Evolutionary conservation across 37 sponge, comb jelly and placozoan species (phyloP).

Genomic region (Hexactinellida sp.): DNA sequence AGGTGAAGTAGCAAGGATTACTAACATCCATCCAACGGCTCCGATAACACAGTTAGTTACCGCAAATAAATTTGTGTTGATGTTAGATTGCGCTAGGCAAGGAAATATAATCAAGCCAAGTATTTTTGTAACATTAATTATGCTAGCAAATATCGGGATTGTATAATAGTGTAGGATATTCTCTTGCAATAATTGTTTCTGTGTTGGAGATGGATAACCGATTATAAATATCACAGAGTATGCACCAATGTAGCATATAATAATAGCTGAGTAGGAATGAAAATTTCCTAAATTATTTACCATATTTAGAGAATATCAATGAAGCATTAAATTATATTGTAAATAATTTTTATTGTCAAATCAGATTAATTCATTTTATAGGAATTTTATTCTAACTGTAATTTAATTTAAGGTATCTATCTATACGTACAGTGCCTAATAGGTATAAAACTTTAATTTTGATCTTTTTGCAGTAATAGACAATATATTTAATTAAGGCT

Average conservation of each 20-base stretch:
- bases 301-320: no score
- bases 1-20: neutral
- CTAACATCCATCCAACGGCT: neutral
- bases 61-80: neutral
- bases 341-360: no score
- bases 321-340: no score
- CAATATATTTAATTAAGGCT: no score
- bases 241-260: neutral
- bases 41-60: neutral
- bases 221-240: neutral
- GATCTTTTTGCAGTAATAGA: no score
- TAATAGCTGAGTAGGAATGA: neutral
- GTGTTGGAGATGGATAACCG: neutral
- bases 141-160: neutral
- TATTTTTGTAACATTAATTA: neutral
- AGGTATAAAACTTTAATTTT: no score
- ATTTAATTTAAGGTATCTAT: no score
- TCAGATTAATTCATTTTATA: no score
- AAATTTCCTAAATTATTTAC: no score
- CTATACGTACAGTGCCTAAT: no score
- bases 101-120: neutral
- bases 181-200: neutral
- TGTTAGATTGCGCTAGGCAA: neutral
- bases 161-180: neutral
- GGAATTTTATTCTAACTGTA: no score